Evolutionary conservation across 1,140 invertebrate genomes (phyloP), one percentile per base, ranked within the genome.

Genomic region (Eueides isabella): DNA sequence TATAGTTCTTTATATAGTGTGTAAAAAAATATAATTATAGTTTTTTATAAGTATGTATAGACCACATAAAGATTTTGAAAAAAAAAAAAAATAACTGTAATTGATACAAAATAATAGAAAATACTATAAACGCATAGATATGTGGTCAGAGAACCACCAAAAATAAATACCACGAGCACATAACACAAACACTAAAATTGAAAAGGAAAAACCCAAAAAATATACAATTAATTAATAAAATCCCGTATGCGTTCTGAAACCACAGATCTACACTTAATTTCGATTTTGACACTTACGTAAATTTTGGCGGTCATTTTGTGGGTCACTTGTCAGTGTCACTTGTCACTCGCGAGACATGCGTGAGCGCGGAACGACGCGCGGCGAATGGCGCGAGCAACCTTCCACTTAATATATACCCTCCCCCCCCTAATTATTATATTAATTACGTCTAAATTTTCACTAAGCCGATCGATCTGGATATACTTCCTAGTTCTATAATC

Each of bases 401-500:
- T 33, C 73, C 77, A 74, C 78, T 61, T 64, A 78, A 80, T 87
- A 80, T 91, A 89, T 90, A 88, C 86, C 76, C 89, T 82, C 88
- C 88, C 88, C 87, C 80, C 87, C 84, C 85, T 82, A 73, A 76
- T 84, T 89, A 87, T 89, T 86, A 85, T 88, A 90, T 90, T 91
- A 91, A 90, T 89, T 90, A 90, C 81, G 77, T 78, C 84, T 83
- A 84, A 88, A 82, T 90, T 91, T 91, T 89, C 89, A 90, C 87
- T 88, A 76, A 67, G 74, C 76, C 74, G 72, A 84, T 84, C 75
- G 78, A 87, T 90, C 86, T 88, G 85, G 87, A 90, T 89, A 72
- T 74, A 80, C 81, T 88, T 88, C 86, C 87, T 87, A 76, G 77
- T 82, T 80, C 75, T 78, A 78, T 83, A 80, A 81, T 87, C 81